Evolutionary conservation across 2,797 vertebrate species (phyloP).

Genomic region (Gephyroberyx darwinii): DNA sequence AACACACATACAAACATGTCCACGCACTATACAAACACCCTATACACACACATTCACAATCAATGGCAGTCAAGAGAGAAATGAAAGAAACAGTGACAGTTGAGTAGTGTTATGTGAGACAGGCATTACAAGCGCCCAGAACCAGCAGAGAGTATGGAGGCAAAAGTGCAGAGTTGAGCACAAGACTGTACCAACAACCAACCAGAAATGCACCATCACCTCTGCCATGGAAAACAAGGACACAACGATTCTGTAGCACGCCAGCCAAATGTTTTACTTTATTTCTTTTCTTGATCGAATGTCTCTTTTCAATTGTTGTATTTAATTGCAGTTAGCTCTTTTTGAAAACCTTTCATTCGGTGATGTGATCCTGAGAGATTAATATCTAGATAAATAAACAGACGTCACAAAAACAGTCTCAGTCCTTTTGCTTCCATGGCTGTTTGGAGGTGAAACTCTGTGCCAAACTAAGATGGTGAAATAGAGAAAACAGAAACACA

Average conservation of each 20-base stretch:
- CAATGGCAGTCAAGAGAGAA: conserved; percentile 46
- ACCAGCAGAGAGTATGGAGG: conserved; percentile 50
- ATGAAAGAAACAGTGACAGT: conserved; percentile 44
- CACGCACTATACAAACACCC: not conserved
- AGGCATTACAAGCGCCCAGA: conserved; percentile 56
- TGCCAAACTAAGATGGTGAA: conserved; percentile 41
- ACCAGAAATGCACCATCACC: conserved; percentile 50
- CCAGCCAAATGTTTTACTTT: not conserved
- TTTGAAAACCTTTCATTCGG: too few relatives aligned
- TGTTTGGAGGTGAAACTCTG: conserved; percentile 60
- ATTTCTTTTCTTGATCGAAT: not conserved
- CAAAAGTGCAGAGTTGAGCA: conserved; percentile 54
- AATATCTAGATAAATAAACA: not conserved
- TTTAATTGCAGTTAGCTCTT: not conserved
- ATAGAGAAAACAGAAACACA: conserved; percentile 48
- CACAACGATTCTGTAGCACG: not conserved
- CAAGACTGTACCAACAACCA: conserved; percentile 59
- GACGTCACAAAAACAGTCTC: not conserved
- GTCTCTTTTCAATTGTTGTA: not conserved
- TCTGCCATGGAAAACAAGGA: conserved; percentile 73
- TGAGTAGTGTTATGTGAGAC: conserved; percentile 38
- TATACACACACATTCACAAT: conserved; percentile 19
- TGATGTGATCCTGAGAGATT: not conserved
- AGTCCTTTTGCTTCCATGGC: conserved; percentile 73
- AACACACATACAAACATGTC: conserved; percentile 8